Evolutionary conservation across 2,797 vertebrate genomes (phyloP).

Genomic region (Neopelma chrysocephalum): DNA sequence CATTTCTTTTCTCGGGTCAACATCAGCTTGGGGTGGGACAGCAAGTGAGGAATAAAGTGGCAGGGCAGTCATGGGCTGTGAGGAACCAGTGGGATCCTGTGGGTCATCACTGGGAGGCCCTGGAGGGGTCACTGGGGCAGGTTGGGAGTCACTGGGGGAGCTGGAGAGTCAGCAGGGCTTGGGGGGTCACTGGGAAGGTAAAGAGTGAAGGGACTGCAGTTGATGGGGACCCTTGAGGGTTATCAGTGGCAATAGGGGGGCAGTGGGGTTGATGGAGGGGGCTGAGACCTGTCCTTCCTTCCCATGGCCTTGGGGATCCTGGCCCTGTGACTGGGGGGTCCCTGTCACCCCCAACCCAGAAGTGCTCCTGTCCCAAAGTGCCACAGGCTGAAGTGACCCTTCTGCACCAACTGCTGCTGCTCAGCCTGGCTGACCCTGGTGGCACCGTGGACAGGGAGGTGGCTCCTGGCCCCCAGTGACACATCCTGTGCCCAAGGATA

Average conservation of each 20-base stretch:
- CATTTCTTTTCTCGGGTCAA: accelerated
- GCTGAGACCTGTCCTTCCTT: background rate
- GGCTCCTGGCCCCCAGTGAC: background rate
- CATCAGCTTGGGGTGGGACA: background rate
- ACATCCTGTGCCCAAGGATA: background rate
- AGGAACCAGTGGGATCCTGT: background rate
- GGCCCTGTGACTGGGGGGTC: background rate
- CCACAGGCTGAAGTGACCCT: background rate
- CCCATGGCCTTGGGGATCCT: no score
- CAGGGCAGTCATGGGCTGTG: background rate
- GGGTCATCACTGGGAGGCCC: background rate
- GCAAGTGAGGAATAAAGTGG: background rate
- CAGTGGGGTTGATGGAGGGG: background rate
- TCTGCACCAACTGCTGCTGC: background rate
- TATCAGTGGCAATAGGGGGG: background rate
- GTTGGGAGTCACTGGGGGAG: background rate
- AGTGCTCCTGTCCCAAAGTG: background rate
- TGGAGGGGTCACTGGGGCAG: background rate
- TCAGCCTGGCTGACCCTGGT: background rate
- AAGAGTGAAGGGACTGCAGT: no score
- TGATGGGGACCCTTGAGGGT: background rate
- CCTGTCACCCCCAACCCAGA: background rate
- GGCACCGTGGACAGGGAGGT: background rate
- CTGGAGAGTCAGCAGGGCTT: background rate
- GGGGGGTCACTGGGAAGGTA: background rate